phyloP scores from a whole-genome alignment of 2,797 vertebrate genomes.

The Taeniopygia guttata region DNA sequence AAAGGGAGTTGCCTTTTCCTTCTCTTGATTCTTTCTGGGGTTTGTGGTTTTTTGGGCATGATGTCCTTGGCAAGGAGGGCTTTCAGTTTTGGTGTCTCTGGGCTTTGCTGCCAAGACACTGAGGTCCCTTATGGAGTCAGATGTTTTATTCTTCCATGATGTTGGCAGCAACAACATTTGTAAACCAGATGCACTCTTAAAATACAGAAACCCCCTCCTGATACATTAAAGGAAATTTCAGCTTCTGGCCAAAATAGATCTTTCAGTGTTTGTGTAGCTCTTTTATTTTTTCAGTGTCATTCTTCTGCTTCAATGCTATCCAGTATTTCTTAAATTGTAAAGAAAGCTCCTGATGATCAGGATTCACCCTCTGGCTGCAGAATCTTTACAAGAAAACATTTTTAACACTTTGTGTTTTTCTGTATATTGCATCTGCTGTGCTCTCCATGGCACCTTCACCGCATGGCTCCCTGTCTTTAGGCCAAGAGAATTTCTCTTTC shows the following conservation, averaged over 20 bases:
- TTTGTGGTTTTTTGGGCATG: neutral
- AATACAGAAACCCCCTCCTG: neutral
- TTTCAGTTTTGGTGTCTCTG: neutral
- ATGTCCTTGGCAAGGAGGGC: neutral
- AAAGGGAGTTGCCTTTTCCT: neutral
- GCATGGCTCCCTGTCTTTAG: constrained; percentile 15
- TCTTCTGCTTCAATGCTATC: neutral
- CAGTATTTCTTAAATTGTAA: neutral
- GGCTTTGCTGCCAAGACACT: neutral
- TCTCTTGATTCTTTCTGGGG: neutral
- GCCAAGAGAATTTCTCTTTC: neutral
- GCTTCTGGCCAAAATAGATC: neutral
- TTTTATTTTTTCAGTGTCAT: neutral
- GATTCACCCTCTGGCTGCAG: neutral
- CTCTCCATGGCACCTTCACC: neutral
- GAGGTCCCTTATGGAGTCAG: neutral
- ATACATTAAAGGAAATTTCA: neutral
- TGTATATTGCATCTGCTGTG: neutral
- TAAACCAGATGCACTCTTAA: neutral
- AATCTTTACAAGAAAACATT: neutral
- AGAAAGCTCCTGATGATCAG: neutral
- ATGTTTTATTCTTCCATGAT: neutral
- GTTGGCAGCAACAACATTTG: neutral
- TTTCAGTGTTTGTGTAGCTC: neutral
- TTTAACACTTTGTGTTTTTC: neutral